These are phyloP conservation scores for Amyelois transitella DNA, from an alignment of 1,140 invertebrate genomes.

Conservation along the genomic window DNA sequence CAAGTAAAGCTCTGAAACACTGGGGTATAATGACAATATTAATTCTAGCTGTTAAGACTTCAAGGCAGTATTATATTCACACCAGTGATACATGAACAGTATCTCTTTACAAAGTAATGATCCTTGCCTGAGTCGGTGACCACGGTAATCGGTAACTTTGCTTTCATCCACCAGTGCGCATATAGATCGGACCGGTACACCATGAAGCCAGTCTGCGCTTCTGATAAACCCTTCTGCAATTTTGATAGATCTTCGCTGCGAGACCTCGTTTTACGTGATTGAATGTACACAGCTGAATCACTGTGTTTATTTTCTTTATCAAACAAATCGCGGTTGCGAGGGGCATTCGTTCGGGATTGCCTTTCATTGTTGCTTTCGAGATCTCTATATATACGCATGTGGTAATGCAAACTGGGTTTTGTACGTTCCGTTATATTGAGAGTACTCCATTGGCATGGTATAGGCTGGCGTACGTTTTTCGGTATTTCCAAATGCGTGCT, in stretches of 20 bases:
- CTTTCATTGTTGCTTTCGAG: conserved; percentile 34
- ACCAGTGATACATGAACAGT: conserved; percentile 71
- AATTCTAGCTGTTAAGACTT: conserved; percentile 64
- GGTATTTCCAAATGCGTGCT: conserved; percentile 64
- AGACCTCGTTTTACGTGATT: conserved; percentile 49
- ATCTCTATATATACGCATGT: conserved; percentile 67
- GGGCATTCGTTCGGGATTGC: conserved; percentile 35
- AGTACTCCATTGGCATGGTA: conserved; percentile 66
- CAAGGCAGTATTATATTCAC: conserved; percentile 66
- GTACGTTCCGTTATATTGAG: conserved; percentile 67
- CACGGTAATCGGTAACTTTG: conserved; percentile 81
- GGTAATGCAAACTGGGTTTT: conserved; percentile 69
- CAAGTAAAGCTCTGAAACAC: conserved; percentile 73
- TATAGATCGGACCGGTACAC: conserved; percentile 88
- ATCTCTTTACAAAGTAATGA: conserved; percentile 72
- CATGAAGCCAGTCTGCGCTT: conserved; percentile 53
- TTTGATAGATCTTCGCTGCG: conserved; percentile 69
- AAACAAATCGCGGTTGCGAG: conserved; percentile 46
- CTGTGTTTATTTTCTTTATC: conserved; percentile 33
- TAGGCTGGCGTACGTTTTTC: conserved; percentile 62
- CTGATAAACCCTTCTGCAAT: conserved; percentile 51
- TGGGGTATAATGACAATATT: conserved; percentile 64
- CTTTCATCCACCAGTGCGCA: conserved; percentile 94
- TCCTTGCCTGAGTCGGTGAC: conserved; percentile 79
- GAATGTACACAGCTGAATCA: conserved; percentile 20